Conservation (phyloP, 2,888 invertebrate species). For the Drosophila parthenogenetica region DNA sequence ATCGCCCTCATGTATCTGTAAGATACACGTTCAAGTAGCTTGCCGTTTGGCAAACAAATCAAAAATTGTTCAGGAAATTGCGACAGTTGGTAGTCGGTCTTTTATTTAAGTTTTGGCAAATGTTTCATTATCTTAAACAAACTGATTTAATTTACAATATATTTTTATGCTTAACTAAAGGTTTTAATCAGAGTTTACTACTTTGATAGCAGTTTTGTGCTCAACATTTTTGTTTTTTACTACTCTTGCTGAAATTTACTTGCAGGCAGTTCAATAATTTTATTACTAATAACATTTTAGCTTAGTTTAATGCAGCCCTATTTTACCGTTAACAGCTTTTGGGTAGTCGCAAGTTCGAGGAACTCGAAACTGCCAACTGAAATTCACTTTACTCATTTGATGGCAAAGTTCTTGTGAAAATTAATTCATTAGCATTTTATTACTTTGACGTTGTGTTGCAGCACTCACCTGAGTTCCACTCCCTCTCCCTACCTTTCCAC, state of each 20-base stretch:
- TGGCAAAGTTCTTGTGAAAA: conserved; percentile 67
- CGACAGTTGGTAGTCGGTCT: not conserved
- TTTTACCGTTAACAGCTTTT: conserved; percentile 10
- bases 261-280: conserved; percentile 50
- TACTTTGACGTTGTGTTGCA: conserved; percentile 53
- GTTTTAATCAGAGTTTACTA: too few relatives aligned
- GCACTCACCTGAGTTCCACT: not conserved
- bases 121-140: conserved; percentile 32
- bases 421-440: conserved; percentile 79
- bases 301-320: conserved; percentile 55
- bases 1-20: conserved; percentile 45
- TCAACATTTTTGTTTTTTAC: not conserved
- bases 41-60: conserved; percentile 51
- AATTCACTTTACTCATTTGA: conserved; percentile 37
- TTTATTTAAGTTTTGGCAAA: not conserved
- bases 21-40: conserved; percentile 38
- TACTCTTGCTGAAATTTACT: conserved; percentile 18
- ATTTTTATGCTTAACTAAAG: not conserved
- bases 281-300: conserved; percentile 61
- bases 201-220: too few relatives aligned
- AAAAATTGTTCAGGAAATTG: conserved; percentile 57
- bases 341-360: not conserved
- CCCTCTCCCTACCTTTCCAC: too few relatives aligned
- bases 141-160: conserved; percentile 37
- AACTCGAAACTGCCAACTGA: not conserved